These are phyloP conservation scores for human DNA, from an alignment of 2,113 vertebrate genomes.

Conservation along the genomic window GRCh38 chr2:124449501-124450000, in stretches of 20 bases:
- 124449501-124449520: background rate
- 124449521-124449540: background rate
- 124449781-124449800: background rate
- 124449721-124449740: background rate
- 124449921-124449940: background rate
- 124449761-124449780: background rate
- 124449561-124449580: background rate
- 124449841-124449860: background rate
- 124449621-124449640: background rate
- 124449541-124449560: background rate
- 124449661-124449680: background rate
- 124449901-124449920: fast-evolving
- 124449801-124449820: fast-evolving
- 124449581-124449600: background rate
- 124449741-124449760: background rate
- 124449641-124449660: background rate
- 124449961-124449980: background rate
- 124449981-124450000: background rate
- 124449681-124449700: background rate
- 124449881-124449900: background rate
- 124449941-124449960: background rate
- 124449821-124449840: background rate
- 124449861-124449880: background rate
- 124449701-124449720: background rate
- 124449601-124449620: background rate